Percentiles rank a stretch among this genome's conserved stretches.
Conservation (phyloP, 2,797 vertebrate genomes). For the Pseudomugil gertrudae region DNA sequence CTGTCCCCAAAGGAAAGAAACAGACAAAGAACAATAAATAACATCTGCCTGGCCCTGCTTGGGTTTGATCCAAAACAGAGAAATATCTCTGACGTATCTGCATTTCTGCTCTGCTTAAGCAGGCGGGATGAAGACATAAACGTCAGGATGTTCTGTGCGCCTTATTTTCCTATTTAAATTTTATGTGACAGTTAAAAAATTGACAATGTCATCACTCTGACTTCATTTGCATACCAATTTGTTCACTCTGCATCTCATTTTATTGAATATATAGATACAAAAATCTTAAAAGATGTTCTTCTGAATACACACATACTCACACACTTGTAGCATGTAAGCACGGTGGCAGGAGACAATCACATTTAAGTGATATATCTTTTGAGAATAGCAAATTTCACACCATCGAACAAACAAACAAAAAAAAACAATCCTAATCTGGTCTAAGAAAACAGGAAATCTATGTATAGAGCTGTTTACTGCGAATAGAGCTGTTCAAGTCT, state of each 20-base stretch:
- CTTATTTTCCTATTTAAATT: conserved; percentile 64
- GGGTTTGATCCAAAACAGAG: conserved; percentile 68
- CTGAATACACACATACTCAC: conserved; percentile 37
- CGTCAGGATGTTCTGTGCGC: conserved; percentile 48
- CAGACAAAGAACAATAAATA: conserved; percentile 81
- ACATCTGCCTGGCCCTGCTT: conserved; percentile 77
- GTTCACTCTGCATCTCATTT: conserved; percentile 47
- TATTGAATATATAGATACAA: conserved; percentile 47
- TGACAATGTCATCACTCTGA: conserved; percentile 74
- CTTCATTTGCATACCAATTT: conserved; percentile 72
- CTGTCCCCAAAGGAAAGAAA: conserved; percentile 65
- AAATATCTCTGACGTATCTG: conserved; percentile 74
- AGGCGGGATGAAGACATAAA: conserved; percentile 64
- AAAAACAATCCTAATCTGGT: conserved; percentile 58
- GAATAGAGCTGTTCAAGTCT: conserved; percentile 55
- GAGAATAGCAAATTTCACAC: conserved; percentile 64
- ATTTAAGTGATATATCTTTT: conserved; percentile 67
- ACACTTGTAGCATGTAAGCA: conserved; percentile 74
- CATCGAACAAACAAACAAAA: conserved; percentile 32
- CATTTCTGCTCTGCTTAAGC: conserved; percentile 58
- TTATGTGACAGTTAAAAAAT: conserved; percentile 70
- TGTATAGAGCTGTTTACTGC: conserved; percentile 68
- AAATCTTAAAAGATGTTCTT: conserved; percentile 70
- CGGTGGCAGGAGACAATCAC: conserved; percentile 62
- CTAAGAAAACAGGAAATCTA: conserved; percentile 59